Evolutionary conservation across 2,888 invertebrate genomes (phyloP), one percentile per base, ranked within the genome.

Genomic region (Lasioglossum leucozonium): DNA sequence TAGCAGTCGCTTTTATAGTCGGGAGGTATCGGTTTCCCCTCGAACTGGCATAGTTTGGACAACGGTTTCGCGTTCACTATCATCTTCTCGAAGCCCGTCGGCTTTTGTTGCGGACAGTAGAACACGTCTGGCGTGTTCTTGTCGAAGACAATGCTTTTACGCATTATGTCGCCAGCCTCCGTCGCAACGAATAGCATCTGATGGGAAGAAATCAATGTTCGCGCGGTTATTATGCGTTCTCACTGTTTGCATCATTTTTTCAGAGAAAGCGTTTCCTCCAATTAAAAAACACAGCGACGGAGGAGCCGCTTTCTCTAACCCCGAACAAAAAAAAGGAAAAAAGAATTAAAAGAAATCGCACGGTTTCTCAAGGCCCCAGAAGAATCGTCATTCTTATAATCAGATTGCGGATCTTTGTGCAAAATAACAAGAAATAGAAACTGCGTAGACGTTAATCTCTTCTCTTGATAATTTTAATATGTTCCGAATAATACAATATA

Each of bases 1-100:
- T 97, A 98, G 92, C 98, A 98, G 92, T 97, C 98, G 75, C 97
- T 97, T 94, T 97, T 97, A 95, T 97, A 97, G 91, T 97, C 97
- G 87, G 96, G 96, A 0, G 97, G 97, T 84, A 97, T 94, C 69
- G 96, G 96, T 83, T 96, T 96, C 13, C 97, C 97, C 93, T 97
- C 97, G 92, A 96, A 97, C 94, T 98, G 97, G 92, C 98, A 98
- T 6, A 98, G 95, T 93, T 97, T 97, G 84, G 96, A 96, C 82
- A 98, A 94, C 1, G 97, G 97, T 85, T 96, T 96, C 0, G 97
- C 96, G 91, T 96, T 96, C 47, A 97, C 97, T 87, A 97, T 96
- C 94, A 97, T 95, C 94, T 97, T 97, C 88, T 97, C 97, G 92
- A 97, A 96, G 55, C 97, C 96, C 6, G 97, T 96, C n/a, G 97